Base-by-base conservation (phyloP, 2,797 vertebrate species). In the Triplophysa bombifrons region DNA sequence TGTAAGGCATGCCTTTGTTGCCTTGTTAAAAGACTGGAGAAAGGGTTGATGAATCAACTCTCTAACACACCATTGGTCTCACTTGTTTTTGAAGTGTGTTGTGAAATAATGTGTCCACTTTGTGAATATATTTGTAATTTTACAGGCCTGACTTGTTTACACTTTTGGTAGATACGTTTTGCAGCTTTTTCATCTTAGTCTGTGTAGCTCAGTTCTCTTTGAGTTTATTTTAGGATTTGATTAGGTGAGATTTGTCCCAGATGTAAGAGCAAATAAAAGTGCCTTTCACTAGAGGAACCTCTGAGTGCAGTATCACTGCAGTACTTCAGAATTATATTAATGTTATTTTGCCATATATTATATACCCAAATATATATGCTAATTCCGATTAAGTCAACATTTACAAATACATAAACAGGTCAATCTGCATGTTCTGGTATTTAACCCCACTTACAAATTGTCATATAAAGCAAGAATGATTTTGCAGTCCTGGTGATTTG, bases 251-350 rank as follows among this genome's bases (percentile, higher is more conserved):
- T 38, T 61, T 48, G 72, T 14, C n/a, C 1, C 30, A 67, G 69
- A 25, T 75, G 27, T 51, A 69, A 67, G 46, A 63, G 30, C 44
- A 69, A 50, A 13, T 65, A 77, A 72, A 76, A 22, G 8, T 38
- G 8, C 34, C 34, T 38, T 38, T 38, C 34, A 38, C 58, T 88
- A 92, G 87, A 91, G 77, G 10, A 82, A 81, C 67, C 13, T 41
- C 41, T 11, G 41, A 41, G 9, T 41, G 9, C 9, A 41, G 34
- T 8, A 38, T 38, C 2, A 0, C 38, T 8, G 38, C 38, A 11
- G 41, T 41, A 11, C 10, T 41, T 0, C 41, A 41, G 41, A 41
- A 9, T 11, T 41, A 41, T 41, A 41, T 4, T 7, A 2, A 41
- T 41, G 41, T 41, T 41, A 41, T 41, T 41, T 41, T 41, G 10